These are phyloP conservation scores for Cryptoblepharus egeriae DNA, from an alignment of 2,797 vertebrate species.

Conservation along the genomic window DNA sequence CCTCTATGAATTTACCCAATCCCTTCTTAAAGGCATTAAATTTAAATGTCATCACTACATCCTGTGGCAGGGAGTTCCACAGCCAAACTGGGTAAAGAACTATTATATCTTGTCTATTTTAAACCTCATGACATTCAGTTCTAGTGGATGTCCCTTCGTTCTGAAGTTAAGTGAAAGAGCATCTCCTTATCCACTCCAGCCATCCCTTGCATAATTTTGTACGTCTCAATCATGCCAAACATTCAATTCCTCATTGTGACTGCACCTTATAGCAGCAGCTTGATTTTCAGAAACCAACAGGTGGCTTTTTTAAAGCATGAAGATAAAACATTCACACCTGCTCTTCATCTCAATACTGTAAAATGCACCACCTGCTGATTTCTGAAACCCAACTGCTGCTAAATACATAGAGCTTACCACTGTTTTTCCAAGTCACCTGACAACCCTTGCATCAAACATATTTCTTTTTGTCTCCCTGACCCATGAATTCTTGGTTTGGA, in stretches of 20 bases:
- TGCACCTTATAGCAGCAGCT: background rate
- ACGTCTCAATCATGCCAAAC: too few species aligned
- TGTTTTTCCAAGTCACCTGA: background rate
- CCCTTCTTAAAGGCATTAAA: too few species aligned
- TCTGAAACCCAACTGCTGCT: background rate
- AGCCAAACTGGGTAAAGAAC: too few species aligned
- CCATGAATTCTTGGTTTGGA: background rate
- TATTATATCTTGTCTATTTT: too few species aligned
- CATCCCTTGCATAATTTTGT: too few species aligned
- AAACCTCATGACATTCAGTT: too few species aligned
- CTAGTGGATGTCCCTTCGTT: too few species aligned
- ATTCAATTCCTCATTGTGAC: background rate
- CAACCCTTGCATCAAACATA: background rate
- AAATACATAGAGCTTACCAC: background rate
- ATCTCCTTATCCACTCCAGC: too few species aligned
- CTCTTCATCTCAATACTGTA: background rate
- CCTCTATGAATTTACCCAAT: too few species aligned
- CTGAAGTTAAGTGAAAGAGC: too few species aligned
- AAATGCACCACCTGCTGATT: background rate
- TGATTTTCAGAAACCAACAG: background rate
- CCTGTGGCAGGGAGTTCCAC: too few species aligned
- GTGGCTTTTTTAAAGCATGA: background rate
- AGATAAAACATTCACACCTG: background rate
- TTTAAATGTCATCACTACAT: too few species aligned
- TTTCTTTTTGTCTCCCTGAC: background rate